Percentiles rank a stretch among this genome's conserved stretches.
phyloP scores from a whole-genome alignment of 2,113 vertebrate species.

The Todiramphus chloris region DNA sequence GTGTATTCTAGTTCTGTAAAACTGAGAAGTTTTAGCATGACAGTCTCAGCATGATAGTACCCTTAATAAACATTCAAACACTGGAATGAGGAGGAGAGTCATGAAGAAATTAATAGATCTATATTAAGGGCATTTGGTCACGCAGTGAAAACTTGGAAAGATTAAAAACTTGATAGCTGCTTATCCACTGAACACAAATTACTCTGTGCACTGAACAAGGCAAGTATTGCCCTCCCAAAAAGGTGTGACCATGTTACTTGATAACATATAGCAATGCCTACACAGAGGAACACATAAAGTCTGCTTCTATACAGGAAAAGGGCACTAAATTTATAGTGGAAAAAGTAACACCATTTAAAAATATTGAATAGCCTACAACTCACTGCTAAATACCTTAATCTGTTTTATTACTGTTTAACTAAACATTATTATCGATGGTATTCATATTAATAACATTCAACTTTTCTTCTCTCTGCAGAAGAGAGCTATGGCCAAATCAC shows the following conservation, averaged over 20 bases:
- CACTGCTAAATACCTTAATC: neutral
- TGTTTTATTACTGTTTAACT: neutral
- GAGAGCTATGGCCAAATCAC: neutral
- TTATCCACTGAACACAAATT: neutral
- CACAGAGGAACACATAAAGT: neutral
- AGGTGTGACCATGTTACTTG: neutral
- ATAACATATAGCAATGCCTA: neutral
- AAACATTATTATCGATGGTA: neutral
- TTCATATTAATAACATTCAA: neutral
- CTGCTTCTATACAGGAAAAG: neutral
- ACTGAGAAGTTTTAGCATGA: slow-evolving; percentile 13
- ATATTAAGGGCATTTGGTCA: slow-evolving; percentile 3
- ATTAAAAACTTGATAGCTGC: neutral
- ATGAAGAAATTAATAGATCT: neutral
- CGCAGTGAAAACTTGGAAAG: neutral
- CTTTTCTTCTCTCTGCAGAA: neutral
- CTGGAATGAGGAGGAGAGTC: neutral
- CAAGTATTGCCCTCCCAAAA: neutral
- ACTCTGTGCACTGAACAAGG: neutral
- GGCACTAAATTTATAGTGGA: neutral
- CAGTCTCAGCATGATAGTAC: neutral
- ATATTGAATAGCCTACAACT: neutral
- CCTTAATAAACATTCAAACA: slow-evolving; percentile 1
- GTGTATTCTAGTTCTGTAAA: neutral
- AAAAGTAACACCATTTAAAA: neutral